Evolutionary conservation across 2,888 invertebrate genomes (phyloP), one percentile per base, ranked within the genome.

Genomic region (Ophion costatus): DNA sequence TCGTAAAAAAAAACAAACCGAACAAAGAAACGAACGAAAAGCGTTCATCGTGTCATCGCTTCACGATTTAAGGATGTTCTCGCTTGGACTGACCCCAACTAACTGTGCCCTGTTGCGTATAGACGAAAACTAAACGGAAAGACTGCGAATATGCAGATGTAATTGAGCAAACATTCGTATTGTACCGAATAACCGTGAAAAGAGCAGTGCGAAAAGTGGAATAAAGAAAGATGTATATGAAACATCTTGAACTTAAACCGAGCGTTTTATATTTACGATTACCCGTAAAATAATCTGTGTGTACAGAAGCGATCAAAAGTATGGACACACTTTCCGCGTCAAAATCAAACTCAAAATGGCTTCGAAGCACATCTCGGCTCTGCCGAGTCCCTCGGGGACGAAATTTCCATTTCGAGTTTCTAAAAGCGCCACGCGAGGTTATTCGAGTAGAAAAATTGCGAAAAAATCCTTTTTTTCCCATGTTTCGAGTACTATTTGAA

Each of bases 161-260:
- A 82, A 79, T 29, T 20, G 22, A 76, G 42, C 10, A 38, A 33
- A 56, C n/a, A 56, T 45, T 69, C 56, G 70, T 77, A 77, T 63
- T 80, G 75, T 77, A 64, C 33, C 17, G 64, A 64, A 57, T n/a
- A 38, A 69, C 42, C 61, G 20, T 42, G 38, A 42, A 75, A 71
- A 22, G 17, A 82, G 42, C 78, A n/a, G 57, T 64, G 10, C 51
- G 42, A 29, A 79, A 57, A 80, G 1, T 10, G n/a, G 79, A 70
- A 79, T 79, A 78, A 84, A 70, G 63, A 79, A 84, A 70, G 63
- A 79, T 42, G 38, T 33, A 79, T 69, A 73, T 70, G 24, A 33
- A 22, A 51, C 17, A 76, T 66, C 20, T 66, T 42, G 22, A 42
- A 38, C 22, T 24, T 22, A 33, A 74, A 33, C 11, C 20, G 33